A percentile compares a stretch with the other conserved stretches of the same genome.
These are phyloP conservation scores for Xenentodon cancila DNA, from an alignment of 2,797 vertebrate genomes.

Conservation along the genomic window DNA sequence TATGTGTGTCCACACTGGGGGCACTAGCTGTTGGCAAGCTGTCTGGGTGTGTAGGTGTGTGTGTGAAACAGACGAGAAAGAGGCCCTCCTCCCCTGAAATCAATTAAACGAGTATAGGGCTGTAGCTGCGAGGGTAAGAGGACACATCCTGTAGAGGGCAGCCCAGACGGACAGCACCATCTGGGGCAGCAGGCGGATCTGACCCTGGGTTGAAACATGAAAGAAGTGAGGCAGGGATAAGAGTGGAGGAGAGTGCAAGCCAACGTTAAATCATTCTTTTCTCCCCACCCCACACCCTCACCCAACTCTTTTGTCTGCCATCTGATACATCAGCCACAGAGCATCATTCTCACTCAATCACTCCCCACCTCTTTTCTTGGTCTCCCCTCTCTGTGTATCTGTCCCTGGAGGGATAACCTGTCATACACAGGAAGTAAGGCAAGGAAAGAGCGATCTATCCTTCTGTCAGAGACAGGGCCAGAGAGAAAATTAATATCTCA, in stretches of 20 bases:
- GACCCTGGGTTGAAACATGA: constrained; percentile 82
- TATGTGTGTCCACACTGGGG: constrained; percentile 67
- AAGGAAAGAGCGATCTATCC: constrained; percentile 65
- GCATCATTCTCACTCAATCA: constrained; percentile 70
- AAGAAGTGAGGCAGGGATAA: constrained; percentile 72
- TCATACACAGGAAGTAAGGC: constrained; percentile 80
- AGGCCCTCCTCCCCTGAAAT: constrained; percentile 85
- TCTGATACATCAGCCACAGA: constrained; percentile 71
- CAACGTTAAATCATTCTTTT: constrained; percentile 80
- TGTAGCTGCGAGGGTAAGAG: constrained; percentile 65
- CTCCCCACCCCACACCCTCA: constrained; percentile 39
- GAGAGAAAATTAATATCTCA: constrained; percentile 76
- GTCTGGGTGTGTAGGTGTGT: constrained; percentile 71
- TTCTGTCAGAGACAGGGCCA: constrained; percentile 57
- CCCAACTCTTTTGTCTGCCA: constrained; percentile 59
- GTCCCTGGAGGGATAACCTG: constrained; percentile 76
- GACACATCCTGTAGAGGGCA: constrained; percentile 82
- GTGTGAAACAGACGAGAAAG: constrained; percentile 59
- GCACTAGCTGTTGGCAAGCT: constrained; percentile 71
- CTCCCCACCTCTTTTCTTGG: constrained; percentile 40
- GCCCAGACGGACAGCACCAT: constrained; percentile 89
- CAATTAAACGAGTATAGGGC: constrained; percentile 83
- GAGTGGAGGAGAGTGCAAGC: constrained; percentile 62
- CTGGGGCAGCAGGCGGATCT: constrained; percentile 80
- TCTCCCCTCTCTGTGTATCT: constrained; percentile 36